Percentiles rank a stretch among this genome's conserved stretches.
phyloP scores from a whole-genome alignment of 2,888 invertebrate genomes.

The Pollenia griseotomentosa region DNA sequence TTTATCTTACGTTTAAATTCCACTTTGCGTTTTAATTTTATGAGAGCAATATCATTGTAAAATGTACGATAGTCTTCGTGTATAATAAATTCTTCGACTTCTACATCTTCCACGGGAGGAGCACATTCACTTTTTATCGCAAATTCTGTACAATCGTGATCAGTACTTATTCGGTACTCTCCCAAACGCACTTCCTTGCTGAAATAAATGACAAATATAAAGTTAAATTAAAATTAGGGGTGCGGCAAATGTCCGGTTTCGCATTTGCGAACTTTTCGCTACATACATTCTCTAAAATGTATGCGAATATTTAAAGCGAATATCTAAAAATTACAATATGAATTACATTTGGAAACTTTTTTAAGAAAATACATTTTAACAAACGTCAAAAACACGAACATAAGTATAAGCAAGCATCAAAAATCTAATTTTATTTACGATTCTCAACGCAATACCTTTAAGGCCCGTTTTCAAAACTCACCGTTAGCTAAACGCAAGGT shows the following conservation, averaged over 20 bases:
- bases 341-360: too few relatives aligned
- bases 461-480: too few relatives aligned
- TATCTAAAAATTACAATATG: too few relatives aligned
- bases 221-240: background rate
- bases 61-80: constrained; percentile 56
- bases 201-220: background rate
- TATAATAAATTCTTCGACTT: constrained; percentile 76
- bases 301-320: too few relatives aligned
- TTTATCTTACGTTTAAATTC: constrained; percentile 76
- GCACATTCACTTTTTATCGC: constrained; percentile 77
- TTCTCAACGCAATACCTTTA: too few relatives aligned
- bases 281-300: too few relatives aligned
- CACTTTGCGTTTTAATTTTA: constrained; percentile 76
- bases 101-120: constrained; percentile 77
- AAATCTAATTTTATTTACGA: too few relatives aligned
- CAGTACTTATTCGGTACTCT: constrained; percentile 78
- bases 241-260: background rate
- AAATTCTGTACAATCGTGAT: constrained; percentile 76
- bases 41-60: constrained; percentile 78
- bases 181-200: constrained; percentile 78
- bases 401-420: too few relatives aligned
- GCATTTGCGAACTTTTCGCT: background rate
- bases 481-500: too few relatives aligned
- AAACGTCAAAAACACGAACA: too few relatives aligned
- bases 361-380: too few relatives aligned